Evolutionary conservation across 2,888 invertebrate species (phyloP).

Genomic region (Pterostichus madidus): DNA sequence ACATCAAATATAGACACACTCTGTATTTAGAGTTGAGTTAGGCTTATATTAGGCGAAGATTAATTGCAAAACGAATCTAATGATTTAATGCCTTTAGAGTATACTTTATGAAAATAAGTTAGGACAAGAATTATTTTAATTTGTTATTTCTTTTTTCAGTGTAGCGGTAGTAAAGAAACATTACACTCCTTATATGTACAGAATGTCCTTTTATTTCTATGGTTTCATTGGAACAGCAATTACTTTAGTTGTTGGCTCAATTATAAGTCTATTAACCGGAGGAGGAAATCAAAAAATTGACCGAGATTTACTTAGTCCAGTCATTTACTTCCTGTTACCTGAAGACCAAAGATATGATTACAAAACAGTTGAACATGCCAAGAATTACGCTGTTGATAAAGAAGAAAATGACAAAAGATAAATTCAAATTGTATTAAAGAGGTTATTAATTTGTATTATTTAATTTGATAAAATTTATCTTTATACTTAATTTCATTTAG

Average conservation of each 20-base stretch:
- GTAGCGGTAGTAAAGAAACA: not conserved
- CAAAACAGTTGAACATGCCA: conserved; percentile 61
- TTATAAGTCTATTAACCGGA: conserved; percentile 67
- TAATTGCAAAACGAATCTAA: too few species aligned
- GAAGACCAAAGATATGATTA: conserved; percentile 60
- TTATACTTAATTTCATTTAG: not conserved
- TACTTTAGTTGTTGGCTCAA: conserved; percentile 61
- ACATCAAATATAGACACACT: too few species aligned
- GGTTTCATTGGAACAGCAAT: conserved; percentile 55
- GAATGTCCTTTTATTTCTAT: conserved; percentile 69
- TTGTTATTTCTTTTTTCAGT: conserved; percentile 2
- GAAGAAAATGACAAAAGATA: conserved; percentile 56
- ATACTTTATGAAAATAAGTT: too few species aligned
- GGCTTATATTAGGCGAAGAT: too few species aligned
- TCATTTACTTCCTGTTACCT: conserved; percentile 53
- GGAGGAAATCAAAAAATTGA: conserved; percentile 55
- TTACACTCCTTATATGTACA: conserved; percentile 54
- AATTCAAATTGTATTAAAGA: not conserved
- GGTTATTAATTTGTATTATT: not conserved
- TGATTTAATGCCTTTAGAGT: too few species aligned
- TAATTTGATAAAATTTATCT: not conserved
- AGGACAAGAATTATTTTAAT: not conserved
- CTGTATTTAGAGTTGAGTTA: too few species aligned
- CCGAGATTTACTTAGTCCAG: conserved; percentile 55
- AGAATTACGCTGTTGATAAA: conserved; percentile 37